A percentile compares a stretch with the other conserved stretches of the same genome.
These are phyloP conservation scores for Bembecia ichneumoniformis DNA, from an alignment of 2,888 invertebrate genomes.

Conservation along the genomic window DNA sequence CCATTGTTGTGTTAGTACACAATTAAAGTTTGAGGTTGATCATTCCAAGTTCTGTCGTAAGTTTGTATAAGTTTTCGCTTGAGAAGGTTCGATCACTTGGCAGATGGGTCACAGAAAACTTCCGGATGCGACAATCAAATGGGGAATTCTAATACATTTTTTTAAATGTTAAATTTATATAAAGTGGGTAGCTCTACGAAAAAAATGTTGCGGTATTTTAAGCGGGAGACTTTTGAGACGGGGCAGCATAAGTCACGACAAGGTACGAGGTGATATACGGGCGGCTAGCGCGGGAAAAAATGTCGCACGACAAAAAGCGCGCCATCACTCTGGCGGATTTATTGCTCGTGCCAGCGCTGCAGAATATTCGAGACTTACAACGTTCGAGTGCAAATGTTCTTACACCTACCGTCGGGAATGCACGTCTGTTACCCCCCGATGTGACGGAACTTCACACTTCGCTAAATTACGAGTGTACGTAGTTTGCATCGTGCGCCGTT, in stretches of 20 bases:
- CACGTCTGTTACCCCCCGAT: slow-evolving; percentile 53
- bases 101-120: background rate
- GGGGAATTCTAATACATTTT: too few relatives aligned
- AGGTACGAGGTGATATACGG: slow-evolving; percentile 51
- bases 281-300: slow-evolving; percentile 68
- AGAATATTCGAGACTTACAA: slow-evolving; percentile 54
- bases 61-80: slow-evolving; percentile 37
- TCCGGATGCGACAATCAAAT: background rate
- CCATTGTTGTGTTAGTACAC: slow-evolving; percentile 53
- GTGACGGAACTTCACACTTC: slow-evolving; percentile 68
- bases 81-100: background rate
- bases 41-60: slow-evolving; percentile 54
- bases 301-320: slow-evolving; percentile 62
- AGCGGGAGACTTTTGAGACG: slow-evolving; percentile 26
- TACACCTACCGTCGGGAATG: slow-evolving; percentile 53
- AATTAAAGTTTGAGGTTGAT: slow-evolving; percentile 62
- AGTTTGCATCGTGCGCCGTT: slow-evolving; percentile 16
- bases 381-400: slow-evolving; percentile 43
- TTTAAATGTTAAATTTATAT: background rate
- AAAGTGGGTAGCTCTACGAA: slow-evolving; percentile 8
- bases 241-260: slow-evolving; percentile 53
- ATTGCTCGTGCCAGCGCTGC: slow-evolving; percentile 54
- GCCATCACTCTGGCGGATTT: slow-evolving; percentile 65
- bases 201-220: slow-evolving; percentile 31
- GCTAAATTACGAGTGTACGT: slow-evolving; percentile 56